Base-by-base conservation (phyloP, 2,797 vertebrate genomes). In the Benthosema pterotum region DNA sequence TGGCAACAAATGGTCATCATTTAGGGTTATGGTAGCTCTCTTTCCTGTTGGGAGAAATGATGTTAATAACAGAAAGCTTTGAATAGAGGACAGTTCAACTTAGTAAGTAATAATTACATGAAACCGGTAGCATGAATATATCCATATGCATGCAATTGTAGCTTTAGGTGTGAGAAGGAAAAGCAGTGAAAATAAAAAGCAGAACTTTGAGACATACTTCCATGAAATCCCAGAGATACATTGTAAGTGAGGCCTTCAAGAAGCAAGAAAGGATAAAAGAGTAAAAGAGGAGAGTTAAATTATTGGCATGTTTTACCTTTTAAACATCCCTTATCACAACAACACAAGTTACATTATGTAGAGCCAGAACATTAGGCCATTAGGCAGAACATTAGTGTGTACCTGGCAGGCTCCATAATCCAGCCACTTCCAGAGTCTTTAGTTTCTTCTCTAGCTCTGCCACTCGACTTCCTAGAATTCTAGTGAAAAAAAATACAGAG, bases 321-420 rank as follows among this genome's bases (percentile, higher is more conserved):
- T 38, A 9, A 38, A 38, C 32, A 38, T 38, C 2, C 32, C 32
- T 38, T 11, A 38, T 38, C 32, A 38, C 32, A 38, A 38, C 32
- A 38, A 38, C 32, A 38, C 7, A 11, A 38, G 32, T 38, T 38
- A 38, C 32, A 38, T 1, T 38, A 38, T 9, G 32, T 9, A 38
- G 32, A 38, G 32, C 8, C 32, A 38, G 32, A 38, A 9, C 8
- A 38, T 38, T 38, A 38, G 32, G 32, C 8, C 32, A 38, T 49
- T 42, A 42, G 11, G 13, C 13, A n/a, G n/a, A n/a, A n/a, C n/a
- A n/a, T n/a, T 12, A 19, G 5, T 66, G 49, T 69, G 85, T 75
- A 99, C 98, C 98, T 91, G 98, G 98, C 53, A 99, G 94, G 87
- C 96, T 97, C 98, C 98, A 99, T 74, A 99, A 90, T 54, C 98